Base-by-base conservation (phyloP, 1,140 invertebrate species). In the Hypothenemus hampei region DNA sequence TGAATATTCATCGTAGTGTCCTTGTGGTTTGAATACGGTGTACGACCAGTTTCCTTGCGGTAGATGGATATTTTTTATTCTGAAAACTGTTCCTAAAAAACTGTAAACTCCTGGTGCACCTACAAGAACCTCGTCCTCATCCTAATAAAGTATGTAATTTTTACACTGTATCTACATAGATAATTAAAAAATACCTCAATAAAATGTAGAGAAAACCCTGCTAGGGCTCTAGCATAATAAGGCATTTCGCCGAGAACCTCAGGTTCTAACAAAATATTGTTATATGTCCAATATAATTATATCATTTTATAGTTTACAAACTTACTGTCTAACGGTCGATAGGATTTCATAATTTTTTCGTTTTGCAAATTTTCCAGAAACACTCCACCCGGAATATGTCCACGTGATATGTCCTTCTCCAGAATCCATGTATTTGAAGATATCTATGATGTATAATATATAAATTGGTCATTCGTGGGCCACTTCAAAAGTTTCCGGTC, bases 41-140 rank as follows among this genome's bases (percentile, higher is more conserved):
- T 22, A 22, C 11, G 2, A 29, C 35, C 13, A 59, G 44, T 23
- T 24, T 16, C 19, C 7, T 20, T 24, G 8, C 4, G 16, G 6
- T 40, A 36, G 33, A 11, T 50, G 15, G 16, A 57, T 11, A 56
- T 64, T 56, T 41, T 22, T 61, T 23, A 62, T 59, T 10, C 57
- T 47, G 10, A 69, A 47, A 13, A 57, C 20, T 6, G 60, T 59
- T 10, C 76, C 75, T 37, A 65, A 67, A 71, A 70, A 76, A 26
- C 70, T 67, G 21, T 58, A 65, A n/a, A 72, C 41, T 18, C 74
- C 75, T 3, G 75, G 76, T 40, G 65, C 66, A 4, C 76, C 76
- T 3, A 75, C 41, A 19, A 73, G 33, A 4, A 72, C 33, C 37
- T 69, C 55, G 18, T 67, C 55, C n/a, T 60, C 23, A 3, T 52